Evolutionary conservation across 92 coral and sea anemone genomes (phyloP), one percentile per base, ranked within the genome.

Genomic region (Epizoanthus fatuus): DNA sequence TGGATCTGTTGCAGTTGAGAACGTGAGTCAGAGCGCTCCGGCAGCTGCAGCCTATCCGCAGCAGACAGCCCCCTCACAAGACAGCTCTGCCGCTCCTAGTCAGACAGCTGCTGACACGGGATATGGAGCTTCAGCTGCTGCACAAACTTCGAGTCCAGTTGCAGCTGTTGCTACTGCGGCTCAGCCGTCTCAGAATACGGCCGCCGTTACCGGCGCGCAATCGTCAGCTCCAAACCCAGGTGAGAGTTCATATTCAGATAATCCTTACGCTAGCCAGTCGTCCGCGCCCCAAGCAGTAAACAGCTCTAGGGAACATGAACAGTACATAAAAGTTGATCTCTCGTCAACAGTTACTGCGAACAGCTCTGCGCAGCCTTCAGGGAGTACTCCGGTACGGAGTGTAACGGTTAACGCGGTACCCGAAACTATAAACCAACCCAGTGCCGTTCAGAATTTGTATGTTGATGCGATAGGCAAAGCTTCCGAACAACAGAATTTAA

Each of bases 271-370:
- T 69, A 13, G 22, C 44, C 57, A 59, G 69, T 60, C 57, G 42
- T 56, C n/a, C 14, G 82, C 57, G 69, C 57, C 70, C 58, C 82
- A 39, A 60, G 59, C 82, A 20, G 70, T 56, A 10, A 40, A 60
- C 55, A 58, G 56, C 57, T 19, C 70, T 40, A 53, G 56, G 42
- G 82, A 77, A 60, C 15, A 5, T 20, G 54, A 77, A 44, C 49
- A 42, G 42, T 42, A 59, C 47, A 77, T 77, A 58, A 58, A 44
- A 59, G 14, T 59, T 12, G 69, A 60, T 12, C 53, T 49, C 53
- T 49, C 53, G 2, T 49, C 53, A 49, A 49, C 53, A 13, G 53
- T 13, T 49, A 13, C 9, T 8, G 53, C 14, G 9, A 44, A 9
- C 49, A 44, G 10, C 53, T 76, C 60, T 77, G 32, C 44, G 56